phyloP scores from a whole-genome alignment of 2,888 invertebrate species.

The Polylopha cassiicola region DNA sequence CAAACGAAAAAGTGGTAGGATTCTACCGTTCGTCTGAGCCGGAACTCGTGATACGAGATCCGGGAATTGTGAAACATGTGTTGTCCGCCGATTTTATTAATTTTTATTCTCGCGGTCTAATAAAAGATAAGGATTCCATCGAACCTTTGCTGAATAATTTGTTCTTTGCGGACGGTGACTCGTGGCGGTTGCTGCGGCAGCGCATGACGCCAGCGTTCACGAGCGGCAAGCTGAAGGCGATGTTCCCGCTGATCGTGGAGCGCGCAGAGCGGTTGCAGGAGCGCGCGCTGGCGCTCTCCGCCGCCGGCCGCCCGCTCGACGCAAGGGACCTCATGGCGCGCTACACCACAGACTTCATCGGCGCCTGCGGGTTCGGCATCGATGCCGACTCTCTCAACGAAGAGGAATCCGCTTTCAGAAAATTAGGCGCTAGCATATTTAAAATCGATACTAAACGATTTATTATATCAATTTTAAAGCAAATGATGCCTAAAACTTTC shows the following conservation, averaged over 20 bases:
- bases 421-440: conserved; percentile 24
- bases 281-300: too few relatives aligned
- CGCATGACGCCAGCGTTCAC: too few relatives aligned
- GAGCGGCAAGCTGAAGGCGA: too few relatives aligned
- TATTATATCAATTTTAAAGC: not conserved
- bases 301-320: too few relatives aligned
- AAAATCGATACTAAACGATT: conserved; percentile 4
- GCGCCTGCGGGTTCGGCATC: too few relatives aligned
- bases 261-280: too few relatives aligned
- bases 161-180: conserved; percentile 25
- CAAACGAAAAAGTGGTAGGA: conserved; percentile 25
- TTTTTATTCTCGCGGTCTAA: conserved; percentile 24
- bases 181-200: too few relatives aligned
- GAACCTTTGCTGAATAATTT: conserved; percentile 26
- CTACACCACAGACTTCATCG: too few relatives aligned
- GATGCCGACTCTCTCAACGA: too few relatives aligned
- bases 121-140: conserved; percentile 13
- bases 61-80: conserved; percentile 25
- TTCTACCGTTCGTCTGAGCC: conserved; percentile 17
- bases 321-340: too few relatives aligned
- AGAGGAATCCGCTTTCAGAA: conserved; percentile 25
- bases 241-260: too few relatives aligned
- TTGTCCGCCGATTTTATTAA: conserved; percentile 24
- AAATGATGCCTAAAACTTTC: not conserved
- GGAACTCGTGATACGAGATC: conserved; percentile 26